Evolutionary conservation across 2,797 vertebrate genomes (phyloP).

Genomic region (Synanceia verrucosa): DNA sequence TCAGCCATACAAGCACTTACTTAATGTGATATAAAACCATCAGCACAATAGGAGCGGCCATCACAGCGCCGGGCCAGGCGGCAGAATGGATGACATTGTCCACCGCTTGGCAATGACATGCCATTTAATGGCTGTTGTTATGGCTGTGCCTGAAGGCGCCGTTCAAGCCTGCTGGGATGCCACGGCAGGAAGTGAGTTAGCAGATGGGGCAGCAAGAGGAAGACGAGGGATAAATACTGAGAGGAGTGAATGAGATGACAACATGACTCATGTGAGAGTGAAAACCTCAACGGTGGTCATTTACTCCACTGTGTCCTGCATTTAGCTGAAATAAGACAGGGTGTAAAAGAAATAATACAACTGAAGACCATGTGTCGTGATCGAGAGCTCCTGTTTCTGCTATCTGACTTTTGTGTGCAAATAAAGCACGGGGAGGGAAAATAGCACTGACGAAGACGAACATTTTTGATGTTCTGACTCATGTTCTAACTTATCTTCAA

Average conservation of each 20-base stretch:
- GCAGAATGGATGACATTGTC: slow-evolving; percentile 66
- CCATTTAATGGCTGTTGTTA: slow-evolving; percentile 62
- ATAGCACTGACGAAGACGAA: too few relatives aligned
- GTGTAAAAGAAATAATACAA: too few relatives aligned
- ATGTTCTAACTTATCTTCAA: background rate
- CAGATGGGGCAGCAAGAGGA: slow-evolving; percentile 1
- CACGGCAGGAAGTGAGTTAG: slow-evolving; percentile 39
- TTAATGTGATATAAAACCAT: slow-evolving; percentile 74
- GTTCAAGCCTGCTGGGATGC: slow-evolving; percentile 30
- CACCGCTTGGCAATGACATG: slow-evolving; percentile 54
- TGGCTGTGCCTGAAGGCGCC: slow-evolving; percentile 35
- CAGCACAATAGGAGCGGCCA: slow-evolving; percentile 42
- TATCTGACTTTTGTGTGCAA: too few relatives aligned
- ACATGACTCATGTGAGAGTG: background rate
- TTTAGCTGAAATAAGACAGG: too few relatives aligned
- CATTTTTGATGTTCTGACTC: too few relatives aligned
- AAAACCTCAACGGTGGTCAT: background rate
- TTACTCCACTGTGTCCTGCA: background rate
- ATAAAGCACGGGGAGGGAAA: too few relatives aligned
- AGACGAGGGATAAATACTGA: slow-evolving; percentile 2
- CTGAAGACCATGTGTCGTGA: too few relatives aligned
- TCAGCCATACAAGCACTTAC: slow-evolving; percentile 60
- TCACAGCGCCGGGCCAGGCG: background rate
- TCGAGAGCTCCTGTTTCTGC: background rate
- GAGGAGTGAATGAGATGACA: background rate